Evolutionary conservation across 30 jellyfish, hydroid and myxozoan species (phyloP), one percentile per base, ranked within the genome.

Genomic region (Clytia hemisphaerica): DNA sequence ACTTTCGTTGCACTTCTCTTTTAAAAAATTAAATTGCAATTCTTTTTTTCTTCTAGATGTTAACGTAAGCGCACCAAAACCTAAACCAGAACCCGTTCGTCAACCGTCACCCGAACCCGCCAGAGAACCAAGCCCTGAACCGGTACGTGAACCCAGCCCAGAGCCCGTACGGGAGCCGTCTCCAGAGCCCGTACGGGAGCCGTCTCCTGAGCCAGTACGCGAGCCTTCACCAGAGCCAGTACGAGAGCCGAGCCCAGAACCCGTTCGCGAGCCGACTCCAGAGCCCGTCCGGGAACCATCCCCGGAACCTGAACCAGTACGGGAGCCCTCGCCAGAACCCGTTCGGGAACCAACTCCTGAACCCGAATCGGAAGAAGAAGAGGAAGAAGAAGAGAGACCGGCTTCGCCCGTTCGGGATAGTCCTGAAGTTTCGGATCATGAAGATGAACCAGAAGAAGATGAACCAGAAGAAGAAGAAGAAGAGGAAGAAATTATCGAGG

Each of bases 221-320:
- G 84, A 72, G 68, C 63, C 77, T 21, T 19, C 30, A 19, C 62
- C 45, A 6, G 84, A 72, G 38, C 84, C 84, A 57, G 84, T 25
- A 37, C 34, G 40, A 14, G 84, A 72, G 15, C 62, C 78, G 4
- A 30, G 38, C 0, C 84, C 84, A 0, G 77, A 35, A 37, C 79
- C 79, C 24, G 84, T n/a, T 10, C 77, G 49, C 16, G 77, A 71
- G 51, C 58, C 60, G 37, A 25, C 38, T 10, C 76, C 76, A 5
- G 77, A 46, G 24, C 61, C 62, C 2, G 77, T 10, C 15, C 79
- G 66, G 21, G 79, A 66, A 37, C 71, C 79, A 26, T 79, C 49
- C 24, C 78, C 76, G 18, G 61, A 28, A 7, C 54, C 36, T 48
- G 77, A 71, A 1, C 79, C 77, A 21, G 82, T 25, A 22, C 76